Conservation (phyloP, 2,113 vertebrate species). For the Cheirogaleus medius region DNA sequence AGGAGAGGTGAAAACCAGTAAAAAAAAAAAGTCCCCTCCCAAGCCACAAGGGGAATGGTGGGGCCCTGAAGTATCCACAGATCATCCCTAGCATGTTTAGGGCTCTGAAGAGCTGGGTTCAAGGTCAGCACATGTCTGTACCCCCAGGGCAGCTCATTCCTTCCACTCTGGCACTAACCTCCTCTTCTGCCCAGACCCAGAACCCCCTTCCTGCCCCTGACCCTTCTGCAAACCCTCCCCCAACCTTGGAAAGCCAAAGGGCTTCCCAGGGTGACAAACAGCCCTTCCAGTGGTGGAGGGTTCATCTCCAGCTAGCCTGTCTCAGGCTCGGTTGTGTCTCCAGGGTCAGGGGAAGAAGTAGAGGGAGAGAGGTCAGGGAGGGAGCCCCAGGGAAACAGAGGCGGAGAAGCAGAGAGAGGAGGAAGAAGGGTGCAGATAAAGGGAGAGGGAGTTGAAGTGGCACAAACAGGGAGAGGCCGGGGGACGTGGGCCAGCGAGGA, state of each 20-base stretch:
- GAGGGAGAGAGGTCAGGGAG: not conserved
- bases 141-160: not conserved
- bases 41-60: not conserved
- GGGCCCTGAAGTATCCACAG: no score
- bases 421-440: no score
- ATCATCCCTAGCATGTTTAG: not conserved
- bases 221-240: not conserved
- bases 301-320: not conserved
- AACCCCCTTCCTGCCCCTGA: not conserved
- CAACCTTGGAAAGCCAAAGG: not conserved
- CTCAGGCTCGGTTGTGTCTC: not conserved
- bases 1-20: not conserved
- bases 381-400: not conserved
- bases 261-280: not conserved
- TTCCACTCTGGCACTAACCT: not conserved
- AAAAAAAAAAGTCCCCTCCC: not conserved
- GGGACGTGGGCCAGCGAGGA: not conserved
- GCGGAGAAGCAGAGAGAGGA: not conserved
- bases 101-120: not conserved
- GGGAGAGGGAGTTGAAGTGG: not conserved
- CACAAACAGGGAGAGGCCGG: fast-evolving
- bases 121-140: not conserved
- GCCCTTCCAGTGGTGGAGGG: not conserved
- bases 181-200: not conserved
- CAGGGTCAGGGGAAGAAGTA: not conserved